Evolutionary conservation across 2,113 vertebrate genomes (phyloP).

Genomic region (Crocuta crocuta): DNA sequence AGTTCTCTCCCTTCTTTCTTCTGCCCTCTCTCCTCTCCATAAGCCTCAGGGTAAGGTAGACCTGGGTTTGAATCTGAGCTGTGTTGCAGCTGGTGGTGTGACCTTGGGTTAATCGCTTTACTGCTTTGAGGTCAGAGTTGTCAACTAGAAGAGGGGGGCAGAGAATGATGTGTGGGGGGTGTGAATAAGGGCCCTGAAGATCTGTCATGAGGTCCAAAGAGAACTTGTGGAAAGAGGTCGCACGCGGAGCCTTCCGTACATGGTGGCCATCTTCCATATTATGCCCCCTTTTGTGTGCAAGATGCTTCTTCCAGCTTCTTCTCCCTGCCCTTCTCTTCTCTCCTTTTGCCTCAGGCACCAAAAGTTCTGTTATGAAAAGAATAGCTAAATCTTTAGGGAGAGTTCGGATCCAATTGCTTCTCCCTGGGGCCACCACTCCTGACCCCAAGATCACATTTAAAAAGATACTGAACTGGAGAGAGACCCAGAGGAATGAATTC

Average conservation of each 20-base stretch:
- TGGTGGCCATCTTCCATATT: not conserved
- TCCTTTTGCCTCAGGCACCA: not conserved
- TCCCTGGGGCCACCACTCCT: not conserved
- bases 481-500: not conserved
- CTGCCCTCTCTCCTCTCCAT: not conserved
- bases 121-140: not conserved
- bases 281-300: not conserved
- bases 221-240: not conserved
- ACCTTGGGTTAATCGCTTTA: not conserved
- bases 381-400: not conserved
- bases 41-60: not conserved
- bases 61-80: not conserved
- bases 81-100: not conserved
- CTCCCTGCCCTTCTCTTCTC: not conserved
- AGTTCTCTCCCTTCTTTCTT: not conserved
- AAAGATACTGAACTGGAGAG: not conserved
- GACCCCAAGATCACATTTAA: not conserved
- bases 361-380: not conserved
- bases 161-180: not conserved
- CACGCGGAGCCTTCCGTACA: accelerated
- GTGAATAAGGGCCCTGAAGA: not conserved
- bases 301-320: not conserved
- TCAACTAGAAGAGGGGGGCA: not conserved
- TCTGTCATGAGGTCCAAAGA: not conserved
- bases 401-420: too few species aligned